Evolutionary conservation across 2,797 vertebrate species (phyloP).

Genomic region (Gallinago nigripennis): DNA sequence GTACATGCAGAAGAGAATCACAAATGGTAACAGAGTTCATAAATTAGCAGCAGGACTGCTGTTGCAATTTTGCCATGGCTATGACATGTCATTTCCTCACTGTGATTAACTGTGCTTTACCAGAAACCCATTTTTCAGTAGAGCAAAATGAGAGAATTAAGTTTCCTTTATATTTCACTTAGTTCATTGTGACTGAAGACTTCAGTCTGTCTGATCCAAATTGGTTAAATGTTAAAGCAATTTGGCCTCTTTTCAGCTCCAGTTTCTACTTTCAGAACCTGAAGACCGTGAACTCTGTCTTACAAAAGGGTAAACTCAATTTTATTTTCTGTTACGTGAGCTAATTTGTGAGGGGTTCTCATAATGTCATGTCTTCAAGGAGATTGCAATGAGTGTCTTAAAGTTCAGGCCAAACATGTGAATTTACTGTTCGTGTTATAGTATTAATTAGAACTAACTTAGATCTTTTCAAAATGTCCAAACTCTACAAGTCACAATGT

Average conservation of each 20-base stretch:
- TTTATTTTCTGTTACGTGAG: slow-evolving; percentile 50
- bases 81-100: slow-evolving; percentile 1
- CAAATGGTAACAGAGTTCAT: not conserved
- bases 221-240: slow-evolving; percentile 42
- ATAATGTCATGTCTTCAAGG: slow-evolving; percentile 65
- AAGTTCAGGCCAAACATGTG: slow-evolving; percentile 58
- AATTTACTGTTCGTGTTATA: slow-evolving; percentile 24
- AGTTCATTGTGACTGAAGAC: not conserved
- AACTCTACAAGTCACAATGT: not conserved
- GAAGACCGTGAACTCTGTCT: slow-evolving; percentile 1
- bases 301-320: slow-evolving; percentile 37
- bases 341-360: slow-evolving; percentile 58
- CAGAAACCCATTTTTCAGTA: slow-evolving; percentile 24
- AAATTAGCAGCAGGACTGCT: not conserved
- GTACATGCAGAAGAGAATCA: not conserved
- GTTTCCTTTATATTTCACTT: slow-evolving; percentile 2
- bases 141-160: not conserved
- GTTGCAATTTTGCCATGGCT: not conserved
- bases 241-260: slow-evolving; percentile 40
- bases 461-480: not conserved
- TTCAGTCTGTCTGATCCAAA: not conserved
- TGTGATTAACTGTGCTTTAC: slow-evolving; percentile 5
- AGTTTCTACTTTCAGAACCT: not conserved
- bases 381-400: slow-evolving; percentile 30
- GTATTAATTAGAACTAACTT: slow-evolving; percentile 52